Base-by-base conservation (phyloP, 2,888 invertebrate species). In the Drosophila quinaria region DNA sequence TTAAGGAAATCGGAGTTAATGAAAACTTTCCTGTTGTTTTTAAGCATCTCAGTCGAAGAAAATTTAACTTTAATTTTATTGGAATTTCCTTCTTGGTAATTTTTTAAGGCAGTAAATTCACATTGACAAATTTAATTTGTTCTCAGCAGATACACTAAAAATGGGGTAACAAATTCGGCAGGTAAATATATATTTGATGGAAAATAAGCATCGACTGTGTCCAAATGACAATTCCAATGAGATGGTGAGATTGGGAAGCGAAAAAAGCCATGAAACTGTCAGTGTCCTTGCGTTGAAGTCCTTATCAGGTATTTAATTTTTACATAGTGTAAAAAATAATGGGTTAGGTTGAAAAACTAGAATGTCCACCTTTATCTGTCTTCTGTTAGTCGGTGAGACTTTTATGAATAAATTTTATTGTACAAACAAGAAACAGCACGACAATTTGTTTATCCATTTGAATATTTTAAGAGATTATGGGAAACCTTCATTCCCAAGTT, bases 161-260 rank as follows among this genome's bases (percentile, higher is more conserved):
- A 4, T 22, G 4, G 4, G 4, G 69, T 77, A 72, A 60, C 77
- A 76, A 65, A 59, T 60, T 68, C 50, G n/a, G n/a, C 15, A 49
- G 29, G 66, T 56, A 76, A 75, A 75, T 76, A 66, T 71, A 70
- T 75, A 49, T 35, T 60, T 49, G 44, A 54, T n/a, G 8, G 44
- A 49, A 54, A 67, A 49, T 31, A 65, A 58, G 15, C 51, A 33
- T 33, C 22, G 22, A 22, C 22, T 3, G 22, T 22, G 4, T n/a
- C n/a, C n/a, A n/a, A n/a, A n/a, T n/a, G n/a, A n/a, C n/a, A n/a
- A n/a, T n/a, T n/a, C n/a, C n/a, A n/a, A n/a, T n/a, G n/a, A n/a
- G n/a, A 22, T 2, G 3, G 22, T 4, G 3, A 22, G 4, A 4
- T 4, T 22, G 4, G 22, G 3, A 4, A 22, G 22, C 4, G 25